phyloP scores from a whole-genome alignment of 1,140 invertebrate genomes.

The Drosophila parabipectinata region DNA sequence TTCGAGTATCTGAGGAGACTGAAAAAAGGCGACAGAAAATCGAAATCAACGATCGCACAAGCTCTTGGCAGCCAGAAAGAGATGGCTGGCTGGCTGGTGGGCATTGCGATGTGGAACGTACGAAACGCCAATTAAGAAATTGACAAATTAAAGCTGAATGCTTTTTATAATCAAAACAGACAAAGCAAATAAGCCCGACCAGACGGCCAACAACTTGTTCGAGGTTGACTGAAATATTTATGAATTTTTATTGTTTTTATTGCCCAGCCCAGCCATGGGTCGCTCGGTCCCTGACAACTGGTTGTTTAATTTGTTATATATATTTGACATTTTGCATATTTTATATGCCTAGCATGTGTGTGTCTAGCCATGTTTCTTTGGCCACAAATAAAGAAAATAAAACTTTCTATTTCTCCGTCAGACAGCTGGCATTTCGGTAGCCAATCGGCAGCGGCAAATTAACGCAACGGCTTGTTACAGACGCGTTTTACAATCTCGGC shows the following conservation, averaged over 20 bases:
- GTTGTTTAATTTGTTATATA: conserved; percentile 58
- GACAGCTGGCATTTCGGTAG: conserved; percentile 63
- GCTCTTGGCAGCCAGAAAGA: conserved; percentile 9
- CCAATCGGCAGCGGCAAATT: conserved; percentile 83
- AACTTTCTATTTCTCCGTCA: conserved; percentile 57
- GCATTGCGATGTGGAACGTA: conserved; percentile 66
- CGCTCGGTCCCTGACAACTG: conserved; percentile 33
- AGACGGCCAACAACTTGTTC: conserved; percentile 46
- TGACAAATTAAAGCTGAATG: conserved; percentile 82
- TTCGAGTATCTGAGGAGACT: background rate
- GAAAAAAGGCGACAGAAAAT: conserved; percentile 13
- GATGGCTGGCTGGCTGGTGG: conserved; percentile 11
- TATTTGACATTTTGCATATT: conserved; percentile 46
- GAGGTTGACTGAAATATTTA: conserved; percentile 58
- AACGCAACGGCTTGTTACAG: conserved; percentile 80
- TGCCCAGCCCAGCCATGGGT: conserved; percentile 35
- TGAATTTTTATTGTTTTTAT: conserved; percentile 58
- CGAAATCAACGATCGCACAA: conserved; percentile 16
- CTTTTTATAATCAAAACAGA: conserved; percentile 83
- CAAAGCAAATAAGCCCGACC: conserved; percentile 75
- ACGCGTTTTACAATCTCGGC: conserved; percentile 72
- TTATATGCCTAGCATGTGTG: conserved; percentile 13
- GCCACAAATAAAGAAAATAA: conserved; percentile 19
- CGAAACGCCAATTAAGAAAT: conserved; percentile 83
- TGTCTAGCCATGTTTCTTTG: conserved; percentile 18